Base-by-base conservation (phyloP, 2,888 invertebrate genomes). In the Rhodophaea formosa region DNA sequence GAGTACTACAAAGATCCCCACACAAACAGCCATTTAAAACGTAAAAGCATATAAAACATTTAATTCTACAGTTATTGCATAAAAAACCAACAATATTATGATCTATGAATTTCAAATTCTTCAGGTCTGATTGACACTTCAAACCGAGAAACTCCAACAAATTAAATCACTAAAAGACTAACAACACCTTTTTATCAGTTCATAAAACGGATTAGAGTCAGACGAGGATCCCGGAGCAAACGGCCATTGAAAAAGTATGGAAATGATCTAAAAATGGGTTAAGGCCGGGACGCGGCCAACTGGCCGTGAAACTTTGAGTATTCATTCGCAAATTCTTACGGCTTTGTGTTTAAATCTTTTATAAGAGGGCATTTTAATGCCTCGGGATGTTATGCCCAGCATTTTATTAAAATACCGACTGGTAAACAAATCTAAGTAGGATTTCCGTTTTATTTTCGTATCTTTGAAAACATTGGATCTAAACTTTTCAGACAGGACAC, bases 181-280 rank as follows among this genome's bases (percentile, higher is more conserved):
- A 51, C 47, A 47, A 47, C 35, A 35, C 51, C 51, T 8, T 51
- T 52, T 35, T 52, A 57, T 52, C 57, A 52, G 23, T 44, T 45
- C 44, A 32, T 57, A 35, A 51, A 51, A 35, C 51, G 15, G 35
- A 35, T 17, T 35, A 17, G 16, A 39, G 16, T 8, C 3, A 35
- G 51, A 1, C 23, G 23, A 29, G 53, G 35, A 47, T 46, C 46
- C 39, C 17, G 5, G 23, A 23, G 30, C 49, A 58, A 56, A 53
- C 49, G 43, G 23, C 42, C 43, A 57, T 59, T 61, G 59, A 57
- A 57, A 61, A 44, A 58, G 55, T 55, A 61, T 49, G 42, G 55
- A 59, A 59, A 46, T 55, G 35, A 23, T 32, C 16, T 23, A 16
- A 62, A n/a, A 62, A 59, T 59, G 55, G 62, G 61, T 61, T 51